phyloP scores from a whole-genome alignment of 2,113 vertebrate genomes.

The Prionailurus viverrinus region DNA sequence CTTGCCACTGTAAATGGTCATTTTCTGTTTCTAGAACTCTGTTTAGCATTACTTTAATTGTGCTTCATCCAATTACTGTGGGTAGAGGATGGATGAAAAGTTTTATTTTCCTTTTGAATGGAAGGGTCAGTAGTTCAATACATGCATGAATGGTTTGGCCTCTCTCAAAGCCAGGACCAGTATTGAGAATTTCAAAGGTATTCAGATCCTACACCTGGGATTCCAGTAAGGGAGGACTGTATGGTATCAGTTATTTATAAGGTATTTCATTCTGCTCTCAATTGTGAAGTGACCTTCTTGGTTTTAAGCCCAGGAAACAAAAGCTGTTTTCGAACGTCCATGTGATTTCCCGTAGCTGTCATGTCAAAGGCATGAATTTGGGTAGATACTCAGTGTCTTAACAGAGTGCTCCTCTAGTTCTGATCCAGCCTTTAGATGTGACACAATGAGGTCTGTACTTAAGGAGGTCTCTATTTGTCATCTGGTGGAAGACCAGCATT shows the following conservation, averaged over 20 bases:
- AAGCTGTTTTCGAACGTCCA: background rate
- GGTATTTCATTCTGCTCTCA: background rate
- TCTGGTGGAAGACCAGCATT: background rate
- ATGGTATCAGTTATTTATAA: background rate
- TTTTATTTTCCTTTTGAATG: constrained; percentile 59
- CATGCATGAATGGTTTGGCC: background rate
- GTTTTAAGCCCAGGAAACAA: background rate
- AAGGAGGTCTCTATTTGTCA: background rate
- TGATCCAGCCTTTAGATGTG: background rate
- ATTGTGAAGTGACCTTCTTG: background rate
- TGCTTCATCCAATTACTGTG: background rate
- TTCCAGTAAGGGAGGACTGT: background rate
- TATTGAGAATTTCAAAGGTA: background rate
- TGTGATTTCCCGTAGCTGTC: constrained; percentile 19
- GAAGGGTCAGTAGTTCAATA: constrained; percentile 9
- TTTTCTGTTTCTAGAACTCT: constrained; percentile 38
- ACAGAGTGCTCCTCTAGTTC: background rate
- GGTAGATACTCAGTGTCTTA: background rate
- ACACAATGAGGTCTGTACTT: background rate
- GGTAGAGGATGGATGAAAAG: constrained; percentile 5
- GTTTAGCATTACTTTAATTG: background rate
- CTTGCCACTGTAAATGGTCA: background rate
- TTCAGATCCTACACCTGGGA: background rate
- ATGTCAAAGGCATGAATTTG: background rate
- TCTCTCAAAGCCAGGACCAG: background rate